Evolutionary conservation across 2,113 vertebrate species (phyloP), one percentile per base, ranked within the genome.

Genomic region (Sander lucioperca): DNA sequence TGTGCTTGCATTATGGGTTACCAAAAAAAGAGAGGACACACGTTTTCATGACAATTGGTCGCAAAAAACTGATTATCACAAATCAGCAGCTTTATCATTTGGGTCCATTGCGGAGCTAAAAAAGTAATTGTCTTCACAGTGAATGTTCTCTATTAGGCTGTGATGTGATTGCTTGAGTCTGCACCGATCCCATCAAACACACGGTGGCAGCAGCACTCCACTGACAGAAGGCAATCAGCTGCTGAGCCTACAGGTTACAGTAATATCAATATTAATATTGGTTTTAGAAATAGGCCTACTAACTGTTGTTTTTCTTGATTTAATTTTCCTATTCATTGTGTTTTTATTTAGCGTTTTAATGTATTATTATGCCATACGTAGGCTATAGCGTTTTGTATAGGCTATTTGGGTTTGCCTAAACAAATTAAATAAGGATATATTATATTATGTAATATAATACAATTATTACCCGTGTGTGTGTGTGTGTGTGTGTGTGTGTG

Each of bases 171-270:
- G 53, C 18, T 50, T 1, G 51, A 45, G 6, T 18, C 6, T 59
- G 50, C 15, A 25, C 25, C 18, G 21, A 15, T 54, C 43, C 19
- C 3, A 6, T 67, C 0, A 73, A 87, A 59, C 91, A 92, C 86
- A 77, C 1, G 89, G 75, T 74, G 89, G 89, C 72, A 85, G 74
- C 82, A 85, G 30, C 21, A 30, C 36, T 76, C 50, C 61, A 85
- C 65, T 10, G 1, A 65, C 43, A 39, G 25, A 16, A 62, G 62
- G n/a, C 16, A 27, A 12, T 45, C 33, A 57, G 3, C 45, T 58
- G 50, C 33, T 33, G 25, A 11, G 59, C 30, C 15, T 1, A 7
- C 56, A 14, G 16, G 36, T 33, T 10, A 33, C 25, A 6, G 25
- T 33, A 4, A n/a, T 36, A 19, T 23, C 7, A 10, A 33, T 30